A percentile compares a stretch with the other conserved stretches of the same genome.
phyloP scores from a whole-genome alignment of 2,888 invertebrate genomes.

The Periphyllus acericola region DNA sequence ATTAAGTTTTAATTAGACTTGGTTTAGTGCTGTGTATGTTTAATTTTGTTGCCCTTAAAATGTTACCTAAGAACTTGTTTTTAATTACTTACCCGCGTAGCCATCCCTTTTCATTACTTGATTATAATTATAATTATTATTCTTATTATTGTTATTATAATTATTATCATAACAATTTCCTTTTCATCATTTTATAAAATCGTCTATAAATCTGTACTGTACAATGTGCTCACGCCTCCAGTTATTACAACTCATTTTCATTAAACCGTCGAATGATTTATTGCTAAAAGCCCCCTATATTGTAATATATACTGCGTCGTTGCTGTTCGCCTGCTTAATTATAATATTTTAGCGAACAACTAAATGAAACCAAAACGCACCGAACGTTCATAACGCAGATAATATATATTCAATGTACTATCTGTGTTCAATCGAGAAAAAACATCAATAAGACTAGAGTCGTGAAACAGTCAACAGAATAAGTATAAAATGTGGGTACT shows the following conservation, averaged over 20 bases:
- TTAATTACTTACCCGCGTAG: neutral
- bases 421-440: too few relatives aligned
- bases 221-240: too few relatives aligned
- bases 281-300: too few relatives aligned
- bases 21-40: neutral
- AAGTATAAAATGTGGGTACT: neutral
- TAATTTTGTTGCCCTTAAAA: slow-evolving; percentile 6
- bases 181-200: too few relatives aligned
- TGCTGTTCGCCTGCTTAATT: too few relatives aligned
- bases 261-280: neutral
- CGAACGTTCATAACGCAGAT: too few relatives aligned
- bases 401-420: too few relatives aligned
- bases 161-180: too few relatives aligned
- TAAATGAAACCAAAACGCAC: too few relatives aligned
- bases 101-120: neutral
- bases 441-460: neutral
- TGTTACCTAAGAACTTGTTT: slow-evolving; percentile 12
- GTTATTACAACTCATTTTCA: neutral
- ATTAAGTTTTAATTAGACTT: slow-evolving; percentile 23
- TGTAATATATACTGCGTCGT: too few relatives aligned
- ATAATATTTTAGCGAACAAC: too few relatives aligned
- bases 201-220: neutral
- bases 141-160: neutral
- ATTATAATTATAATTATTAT: neutral
- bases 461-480: neutral